Evolutionary conservation across 2,888 invertebrate genomes (phyloP), one percentile per base, ranked within the genome.

Genomic region (Lithophane ornitopus): DNA sequence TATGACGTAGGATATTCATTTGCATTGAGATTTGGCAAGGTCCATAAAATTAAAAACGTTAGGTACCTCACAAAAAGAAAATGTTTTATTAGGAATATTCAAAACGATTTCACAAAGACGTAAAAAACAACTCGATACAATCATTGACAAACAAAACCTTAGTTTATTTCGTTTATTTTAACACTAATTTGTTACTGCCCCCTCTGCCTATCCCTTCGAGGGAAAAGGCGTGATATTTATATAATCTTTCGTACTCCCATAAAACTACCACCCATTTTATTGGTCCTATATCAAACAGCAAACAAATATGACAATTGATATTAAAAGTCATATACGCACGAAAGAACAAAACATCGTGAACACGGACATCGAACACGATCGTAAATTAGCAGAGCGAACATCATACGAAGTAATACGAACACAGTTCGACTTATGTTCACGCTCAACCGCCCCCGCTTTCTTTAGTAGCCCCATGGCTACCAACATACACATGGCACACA

Each of bases 51-150:
- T 0, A 26, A 34, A 59, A 44, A 61, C 1, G 1, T 9, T 49
- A n/a, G n/a, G n/a, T n/a, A 26, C 2, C 0, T 22, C 16, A 61
- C 6, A n/a, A 41, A 52, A 2, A 54, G 0, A n/a, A 44, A 71
- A 41, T 7, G 0, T 2, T 78, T 63, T 70, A 78, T 70, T 77
- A 2, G 12, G 2, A 54, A 44, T 34, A 58, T 34, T 49, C 28
- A 19, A 26, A 44, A 74, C n/a, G 14, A 52, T 68, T 68, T 28
- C 26, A 59, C 28, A 34, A 52, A 67, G 11, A 41, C 59, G 28
- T 16, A 44, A 9, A 56, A 22, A 16, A 49, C 41, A 39, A 34
- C 19, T 14, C 26, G 7, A 39, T n/a, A 16, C 16, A 56, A 26
- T 52, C 0, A 62, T 28, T 34, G 12, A 49, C 49, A 49, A 14